Conservation (phyloP, 2,113 vertebrate species). For the Mohoua ochrocephala region DNA sequence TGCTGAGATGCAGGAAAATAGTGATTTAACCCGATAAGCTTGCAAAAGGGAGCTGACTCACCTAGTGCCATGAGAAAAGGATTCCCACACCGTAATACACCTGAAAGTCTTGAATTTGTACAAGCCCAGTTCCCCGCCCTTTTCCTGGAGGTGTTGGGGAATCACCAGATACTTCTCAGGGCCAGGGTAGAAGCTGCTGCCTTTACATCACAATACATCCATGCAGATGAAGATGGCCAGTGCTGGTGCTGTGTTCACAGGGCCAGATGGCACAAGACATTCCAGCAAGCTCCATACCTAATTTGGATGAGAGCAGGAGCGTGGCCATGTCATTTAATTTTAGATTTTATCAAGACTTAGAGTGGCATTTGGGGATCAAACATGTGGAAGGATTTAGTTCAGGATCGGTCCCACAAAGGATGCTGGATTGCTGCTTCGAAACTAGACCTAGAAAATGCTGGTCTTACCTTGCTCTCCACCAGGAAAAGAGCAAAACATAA, state of each 20-base stretch:
- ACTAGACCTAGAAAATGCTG: not conserved
- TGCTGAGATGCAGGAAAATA: conserved; percentile 21
- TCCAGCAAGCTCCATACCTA: not conserved
- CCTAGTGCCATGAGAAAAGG: not conserved
- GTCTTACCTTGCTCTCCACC: not conserved
- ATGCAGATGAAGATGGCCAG: not conserved
- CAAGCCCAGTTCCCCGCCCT: not conserved
- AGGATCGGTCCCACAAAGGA: not conserved
- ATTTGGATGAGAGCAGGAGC: not conserved
- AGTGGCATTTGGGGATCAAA: not conserved
- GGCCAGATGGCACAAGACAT: not conserved
- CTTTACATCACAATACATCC: not conserved
- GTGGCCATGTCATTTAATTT: not conserved
- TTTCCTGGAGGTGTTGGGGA: not conserved
- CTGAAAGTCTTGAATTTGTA: not conserved
- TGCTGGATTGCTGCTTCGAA: not conserved
- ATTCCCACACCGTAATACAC: conserved; percentile 30
- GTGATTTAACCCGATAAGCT: conserved; percentile 43
- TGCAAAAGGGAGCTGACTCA: conserved; percentile 44
- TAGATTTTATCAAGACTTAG: not conserved
- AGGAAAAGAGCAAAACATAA: not conserved
- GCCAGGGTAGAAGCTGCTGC: not conserved
- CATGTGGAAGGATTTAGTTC: not conserved
- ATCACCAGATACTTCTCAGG: not conserved
- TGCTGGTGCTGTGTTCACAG: not conserved